These are phyloP conservation scores for Heliconius ismenius DNA, from an alignment of 2,888 invertebrate species.

Conservation along the genomic window DNA sequence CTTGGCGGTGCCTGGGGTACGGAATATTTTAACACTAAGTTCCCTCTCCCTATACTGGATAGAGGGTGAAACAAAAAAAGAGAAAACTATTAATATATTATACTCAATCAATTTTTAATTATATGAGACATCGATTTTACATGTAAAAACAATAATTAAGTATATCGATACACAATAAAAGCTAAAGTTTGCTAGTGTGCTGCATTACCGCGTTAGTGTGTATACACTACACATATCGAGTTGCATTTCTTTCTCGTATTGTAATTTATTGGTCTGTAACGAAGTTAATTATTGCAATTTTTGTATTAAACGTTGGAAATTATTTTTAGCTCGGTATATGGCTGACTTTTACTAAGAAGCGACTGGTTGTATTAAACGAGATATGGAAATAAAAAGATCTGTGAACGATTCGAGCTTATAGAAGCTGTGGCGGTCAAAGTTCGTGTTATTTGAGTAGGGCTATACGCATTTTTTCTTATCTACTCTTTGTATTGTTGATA, in stretches of 20 bases:
- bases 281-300: conserved; percentile 82
- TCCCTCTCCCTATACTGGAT: no score
- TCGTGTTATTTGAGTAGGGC: conserved; percentile 8
- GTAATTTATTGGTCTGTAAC: conserved; percentile 82
- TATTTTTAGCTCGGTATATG: conserved; percentile 78
- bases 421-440: conserved; percentile 15
- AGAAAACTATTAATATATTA: no score
- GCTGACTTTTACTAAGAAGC: conserved; percentile 71
- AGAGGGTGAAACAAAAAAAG: no score
- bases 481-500: not conserved
- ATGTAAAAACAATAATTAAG: conserved; percentile 9
- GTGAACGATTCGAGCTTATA: conserved; percentile 3
- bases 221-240: conserved; percentile 57
- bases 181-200: conserved; percentile 43
- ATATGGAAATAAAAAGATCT: conserved; percentile 16
- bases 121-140: not conserved
- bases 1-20: not conserved
- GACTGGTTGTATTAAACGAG: conserved; percentile 39
- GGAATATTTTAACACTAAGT: not conserved
- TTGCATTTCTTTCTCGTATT: conserved; percentile 80
- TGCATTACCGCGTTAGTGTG: conserved; percentile 37
- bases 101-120: not conserved
- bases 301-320: conserved; percentile 82
- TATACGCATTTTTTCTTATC: not conserved
- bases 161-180: conserved; percentile 28